Conservation (phyloP, 1,140 invertebrate genomes). For the Hypsibius dujardini region DNA sequence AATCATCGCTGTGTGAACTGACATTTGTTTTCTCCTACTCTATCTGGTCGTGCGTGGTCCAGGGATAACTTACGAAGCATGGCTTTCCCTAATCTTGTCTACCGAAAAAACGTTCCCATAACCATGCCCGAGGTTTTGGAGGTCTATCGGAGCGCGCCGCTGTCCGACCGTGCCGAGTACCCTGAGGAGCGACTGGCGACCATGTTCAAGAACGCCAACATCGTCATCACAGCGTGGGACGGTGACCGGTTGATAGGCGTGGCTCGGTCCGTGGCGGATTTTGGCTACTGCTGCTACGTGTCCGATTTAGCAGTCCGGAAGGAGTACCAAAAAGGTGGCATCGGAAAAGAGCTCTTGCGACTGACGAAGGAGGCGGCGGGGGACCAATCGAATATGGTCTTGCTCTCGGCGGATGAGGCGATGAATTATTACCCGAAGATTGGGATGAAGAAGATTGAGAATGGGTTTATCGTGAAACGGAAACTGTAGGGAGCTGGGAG, state of each 20-base stretch:
- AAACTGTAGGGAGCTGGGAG: too few species aligned
- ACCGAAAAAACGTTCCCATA: too few species aligned
- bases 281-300: slow-evolving; percentile 1
- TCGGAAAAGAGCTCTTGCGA: background rate
- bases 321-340: background rate
- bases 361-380: background rate
- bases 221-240: slow-evolving; percentile 2
- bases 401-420: background rate
- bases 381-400: background rate
- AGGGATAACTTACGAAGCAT: too few species aligned
- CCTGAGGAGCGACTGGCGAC: background rate
- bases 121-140: too few species aligned
- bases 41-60: too few species aligned
- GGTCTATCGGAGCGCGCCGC: too few species aligned
- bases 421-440: slow-evolving; percentile 16
- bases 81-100: too few species aligned
- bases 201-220: background rate
- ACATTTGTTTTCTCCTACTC: too few species aligned
- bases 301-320: slow-evolving; percentile 8
- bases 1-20: too few species aligned
- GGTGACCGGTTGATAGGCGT: background rate
- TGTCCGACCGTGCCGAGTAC: too few species aligned
- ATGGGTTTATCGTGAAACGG: background rate
- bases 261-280: slow-evolving; percentile 6
- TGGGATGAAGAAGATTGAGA: slow-evolving; percentile 7